Evolutionary conservation across 2,797 vertebrate species (phyloP), one percentile per base, ranked within the genome.

Genomic region (Catamblyrhynchus diadema): DNA sequence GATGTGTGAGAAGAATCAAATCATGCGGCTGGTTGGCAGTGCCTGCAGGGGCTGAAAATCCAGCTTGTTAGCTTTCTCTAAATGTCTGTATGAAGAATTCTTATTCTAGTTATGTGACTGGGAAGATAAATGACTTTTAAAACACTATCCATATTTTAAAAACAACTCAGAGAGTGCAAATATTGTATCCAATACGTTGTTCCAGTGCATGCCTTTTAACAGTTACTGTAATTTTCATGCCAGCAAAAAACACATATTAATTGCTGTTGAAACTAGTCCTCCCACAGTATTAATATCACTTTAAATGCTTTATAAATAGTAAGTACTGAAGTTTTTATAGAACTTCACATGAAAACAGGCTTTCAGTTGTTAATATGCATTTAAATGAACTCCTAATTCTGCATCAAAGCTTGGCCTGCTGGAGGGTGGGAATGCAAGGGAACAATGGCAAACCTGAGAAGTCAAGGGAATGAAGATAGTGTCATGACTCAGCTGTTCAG

Each of bases 1-100:
- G 67, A 47, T 82, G 50, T 83, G 78, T 88, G 94, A 97, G 95
- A 45, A 80, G 59, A 93, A 60, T 96, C 62, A 94, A 80, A 70
- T 50, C 12, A 32, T 87, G 75, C 95, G 73, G 81, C 81, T 81
- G 64, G 88, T 86, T 92, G 93, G 82, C 77, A 72, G 37, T 62
- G 35, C 50, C 95, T 73, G 78, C 84, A 88, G 97, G 90, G 94
- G 50, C 77, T 72, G 70, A 74, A 97, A 97, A 97, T 91, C 53
- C 93, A 96, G 91, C 73, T 96, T 96, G 94, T 97, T 98, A 64
- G 3, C 20, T 95, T 81, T 84, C 42, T 53, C 24, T 28, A 39
- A 64, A 35, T 28, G 51, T 30, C 96, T 91, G 48, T 60, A 79
- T 73, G 78, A 78, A 88, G 33, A 94, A 94, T 90, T 79, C 66